phyloP scores from a whole-genome alignment of 2,797 vertebrate genomes.

The Poecile montanus region DNA sequence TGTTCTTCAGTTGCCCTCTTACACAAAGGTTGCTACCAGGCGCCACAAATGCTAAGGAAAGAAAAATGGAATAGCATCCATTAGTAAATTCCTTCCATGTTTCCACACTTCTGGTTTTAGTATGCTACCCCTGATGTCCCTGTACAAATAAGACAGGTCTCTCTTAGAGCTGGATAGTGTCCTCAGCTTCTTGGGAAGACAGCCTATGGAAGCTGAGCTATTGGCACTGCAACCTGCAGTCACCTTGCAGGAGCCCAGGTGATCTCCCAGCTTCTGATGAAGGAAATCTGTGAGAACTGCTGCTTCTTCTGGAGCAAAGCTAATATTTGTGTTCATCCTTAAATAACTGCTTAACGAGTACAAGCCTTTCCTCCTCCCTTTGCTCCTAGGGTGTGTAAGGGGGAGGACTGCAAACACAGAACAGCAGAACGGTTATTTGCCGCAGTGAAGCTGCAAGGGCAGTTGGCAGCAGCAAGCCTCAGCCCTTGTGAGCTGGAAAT shows the following conservation, averaged over 20 bases:
- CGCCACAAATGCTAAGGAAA: not conserved
- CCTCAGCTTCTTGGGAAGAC: not conserved
- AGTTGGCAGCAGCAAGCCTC: not conserved
- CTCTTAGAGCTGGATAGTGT: not conserved
- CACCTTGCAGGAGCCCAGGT: not conserved
- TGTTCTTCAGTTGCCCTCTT: not conserved
- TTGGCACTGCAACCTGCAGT: not conserved
- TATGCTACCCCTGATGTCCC: not conserved
- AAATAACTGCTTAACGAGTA: not conserved
- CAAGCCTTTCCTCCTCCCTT: not conserved
- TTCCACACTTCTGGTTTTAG: not conserved
- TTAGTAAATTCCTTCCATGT: not conserved
- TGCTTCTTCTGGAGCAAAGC: not conserved
- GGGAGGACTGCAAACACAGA: not conserved
- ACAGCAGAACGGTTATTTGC: not conserved
- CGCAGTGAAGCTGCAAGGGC: not conserved
- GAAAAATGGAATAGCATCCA: not conserved
- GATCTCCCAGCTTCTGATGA: not conserved
- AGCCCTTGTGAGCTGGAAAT: not conserved
- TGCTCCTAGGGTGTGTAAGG: fast-evolving
- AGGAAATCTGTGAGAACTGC: not conserved
- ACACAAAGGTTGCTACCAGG: not conserved
- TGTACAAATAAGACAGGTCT: not conserved
- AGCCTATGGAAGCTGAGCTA: not conserved
- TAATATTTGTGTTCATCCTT: not conserved